A percentile compares a stretch with the other conserved stretches of the same genome.
Conservation (phyloP, 2,113 vertebrate species). For the Festucalex cinctus region DNA sequence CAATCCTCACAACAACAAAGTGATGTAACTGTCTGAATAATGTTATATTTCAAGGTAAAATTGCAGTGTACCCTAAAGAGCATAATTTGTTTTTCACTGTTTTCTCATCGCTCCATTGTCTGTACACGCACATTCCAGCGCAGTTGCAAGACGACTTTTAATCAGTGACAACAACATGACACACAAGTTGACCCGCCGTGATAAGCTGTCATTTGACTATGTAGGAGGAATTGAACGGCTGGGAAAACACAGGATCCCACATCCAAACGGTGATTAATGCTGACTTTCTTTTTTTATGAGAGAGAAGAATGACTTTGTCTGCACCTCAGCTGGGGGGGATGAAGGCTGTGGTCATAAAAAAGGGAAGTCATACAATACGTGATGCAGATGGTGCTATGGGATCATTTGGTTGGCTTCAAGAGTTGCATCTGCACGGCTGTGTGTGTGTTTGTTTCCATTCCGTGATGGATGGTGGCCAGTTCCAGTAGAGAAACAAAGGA, state of each 20-base stretch:
- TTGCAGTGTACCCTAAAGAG: no score
- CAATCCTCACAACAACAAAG: no score
- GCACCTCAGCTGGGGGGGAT: neutral
- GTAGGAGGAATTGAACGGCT: neutral
- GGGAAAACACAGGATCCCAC: constrained; percentile 2
- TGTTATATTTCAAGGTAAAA: neutral
- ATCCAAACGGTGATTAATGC: constrained; percentile 21
- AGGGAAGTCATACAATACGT: constrained; percentile 4
- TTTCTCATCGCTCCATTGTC: neutral
- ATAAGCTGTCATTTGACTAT: constrained; percentile 1
- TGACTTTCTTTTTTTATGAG: constrained; percentile 21
- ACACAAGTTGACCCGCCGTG: neutral
- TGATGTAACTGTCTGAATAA: neutral
- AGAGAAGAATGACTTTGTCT: neutral
- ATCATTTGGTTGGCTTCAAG: constrained; percentile 37
- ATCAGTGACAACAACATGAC: neutral
- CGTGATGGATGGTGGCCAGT: constrained; percentile 22
- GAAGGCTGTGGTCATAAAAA: neutral
- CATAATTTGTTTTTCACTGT: neutral
- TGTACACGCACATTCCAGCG: neutral
- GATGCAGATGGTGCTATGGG: constrained; percentile 25
- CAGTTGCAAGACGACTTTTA: neutral
- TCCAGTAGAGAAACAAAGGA: constrained; percentile 7
- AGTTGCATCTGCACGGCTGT: constrained; percentile 10
- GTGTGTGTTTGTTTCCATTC: constrained; percentile 27